Evolutionary conservation across 2,113 vertebrate genomes (phyloP).

Genomic region (Aix galericulata): DNA sequence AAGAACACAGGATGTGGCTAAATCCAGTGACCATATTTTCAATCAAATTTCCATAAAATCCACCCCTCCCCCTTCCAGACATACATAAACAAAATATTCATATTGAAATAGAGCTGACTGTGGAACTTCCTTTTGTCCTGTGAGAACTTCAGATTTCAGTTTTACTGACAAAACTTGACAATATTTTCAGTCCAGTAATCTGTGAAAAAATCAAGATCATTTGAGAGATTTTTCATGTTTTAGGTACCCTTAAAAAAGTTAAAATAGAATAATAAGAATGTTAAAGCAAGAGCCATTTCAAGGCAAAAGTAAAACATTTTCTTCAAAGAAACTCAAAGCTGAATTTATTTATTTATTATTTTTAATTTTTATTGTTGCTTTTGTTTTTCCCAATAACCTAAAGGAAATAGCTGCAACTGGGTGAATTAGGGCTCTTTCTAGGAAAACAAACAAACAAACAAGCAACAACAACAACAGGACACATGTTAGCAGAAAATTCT

Average conservation of each 20-base stretch:
- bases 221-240: not conserved
- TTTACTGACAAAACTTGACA: not conserved
- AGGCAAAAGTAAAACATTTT: not conserved
- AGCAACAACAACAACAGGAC: not conserved
- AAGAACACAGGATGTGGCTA: not conserved
- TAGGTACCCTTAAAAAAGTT: not conserved
- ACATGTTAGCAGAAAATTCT: not conserved
- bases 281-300: not conserved
- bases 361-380: not conserved
- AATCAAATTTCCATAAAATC: conserved; percentile 13
- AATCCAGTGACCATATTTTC: not conserved
- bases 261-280: not conserved
- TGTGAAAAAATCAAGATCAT: not conserved
- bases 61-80: not conserved
- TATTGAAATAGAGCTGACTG: not conserved
- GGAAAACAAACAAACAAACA: not conserved
- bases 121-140: not conserved
- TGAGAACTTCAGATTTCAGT: not conserved
- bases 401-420: not conserved
- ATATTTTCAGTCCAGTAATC: not conserved
- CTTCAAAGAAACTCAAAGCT: not conserved
- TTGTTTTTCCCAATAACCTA: not conserved
- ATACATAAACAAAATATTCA: not conserved
- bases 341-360: not conserved
- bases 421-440: not conserved